Base-by-base conservation (phyloP, 2,888 invertebrate genomes). In the Cecidostiba fungosa region DNA sequence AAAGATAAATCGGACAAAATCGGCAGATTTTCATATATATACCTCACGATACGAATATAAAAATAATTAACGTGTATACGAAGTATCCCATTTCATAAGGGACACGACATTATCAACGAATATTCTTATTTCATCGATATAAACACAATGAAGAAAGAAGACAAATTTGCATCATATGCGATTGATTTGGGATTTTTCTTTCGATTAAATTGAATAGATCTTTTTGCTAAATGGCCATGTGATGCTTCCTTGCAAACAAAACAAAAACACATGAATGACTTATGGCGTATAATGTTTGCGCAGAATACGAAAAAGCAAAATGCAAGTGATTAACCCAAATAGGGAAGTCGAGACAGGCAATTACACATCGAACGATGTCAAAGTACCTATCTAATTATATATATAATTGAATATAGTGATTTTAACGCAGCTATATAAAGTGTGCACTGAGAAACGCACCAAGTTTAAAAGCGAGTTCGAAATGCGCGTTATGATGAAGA, bases 331-430 rank as follows among this genome's bases (percentile, higher is more conserved):
- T 81, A 77, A 62, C 73, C 12, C 43, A 36, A 26, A n/a, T 39
- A 82, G 62, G 6, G 66, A 54, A 62, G 80, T 84, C 59, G 78
- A 78, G 50, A 80, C 77, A 73, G 76, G 77, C 85, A 84, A 87
- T 85, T 87, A 89, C 84, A 89, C 89, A 90, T 90, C 89, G 88
- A 90, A 89, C 80, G 89, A 89, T 88, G 89, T 89, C 86, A 87
- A 86, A 87, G 89, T 89, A 89, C 89, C 89, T 90, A 89, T 82
- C 85, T 73, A 85, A n/a, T 77, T 85, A 85, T 82, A 78, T 43
- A 73, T 32, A 73, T 39, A 79, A 79, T 78, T 82, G 76, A 85
- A 82, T 85, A 85, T 78, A 87, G 80, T 77, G 59, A 87, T 87
- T 85, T 82, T 47, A 85, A 80, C 43, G 87, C 66, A 83, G 83